Percentiles rank a stretch among this genome's conserved stretches.
These are phyloP conservation scores for Lutraria rhynchaena DNA, from an alignment of 1,140 invertebrate genomes.

Conservation along the genomic window DNA sequence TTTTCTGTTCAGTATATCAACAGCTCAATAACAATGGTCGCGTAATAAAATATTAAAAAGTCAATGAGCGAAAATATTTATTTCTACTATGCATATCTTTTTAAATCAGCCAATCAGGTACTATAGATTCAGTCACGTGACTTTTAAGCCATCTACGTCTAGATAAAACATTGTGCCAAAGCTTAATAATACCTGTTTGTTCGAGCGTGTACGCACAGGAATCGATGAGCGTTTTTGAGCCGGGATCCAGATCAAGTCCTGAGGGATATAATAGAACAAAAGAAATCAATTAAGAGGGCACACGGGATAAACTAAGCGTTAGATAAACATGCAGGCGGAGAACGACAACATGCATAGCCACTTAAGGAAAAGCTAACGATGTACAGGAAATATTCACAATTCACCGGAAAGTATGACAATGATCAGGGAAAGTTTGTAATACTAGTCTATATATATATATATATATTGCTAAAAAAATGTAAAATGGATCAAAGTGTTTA, in stretches of 20 bases:
- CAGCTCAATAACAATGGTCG: too few species aligned
- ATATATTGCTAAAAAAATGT: too few species aligned
- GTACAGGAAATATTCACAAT: too few species aligned
- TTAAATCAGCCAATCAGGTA: not conserved
- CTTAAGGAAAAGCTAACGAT: constrained; percentile 20
- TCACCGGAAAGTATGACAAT: too few species aligned
- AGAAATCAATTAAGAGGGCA: constrained; percentile 51
- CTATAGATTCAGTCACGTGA: not conserved
- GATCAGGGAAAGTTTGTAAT: too few species aligned
- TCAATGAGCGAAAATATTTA: too few species aligned
- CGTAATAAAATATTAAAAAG: too few species aligned
- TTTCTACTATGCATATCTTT: too few species aligned
- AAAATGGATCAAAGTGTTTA: too few species aligned
- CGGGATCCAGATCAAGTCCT: constrained; percentile 56
- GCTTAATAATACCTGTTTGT: constrained; percentile 52
- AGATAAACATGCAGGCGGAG: constrained; percentile 44
- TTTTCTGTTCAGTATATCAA: too few species aligned
- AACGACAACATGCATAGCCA: constrained; percentile 23
- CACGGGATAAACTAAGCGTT: constrained; percentile 8
- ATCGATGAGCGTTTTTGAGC: constrained; percentile 32
- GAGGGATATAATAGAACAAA: constrained; percentile 51
- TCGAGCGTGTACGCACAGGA: constrained; percentile 56
- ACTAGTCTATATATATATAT: too few species aligned
- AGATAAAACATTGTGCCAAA: constrained; percentile 26
- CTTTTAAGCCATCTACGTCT: constrained; percentile 27